Base-by-base conservation (phyloP, 2,888 invertebrate genomes). In the Napeogenes inachia region DNA sequence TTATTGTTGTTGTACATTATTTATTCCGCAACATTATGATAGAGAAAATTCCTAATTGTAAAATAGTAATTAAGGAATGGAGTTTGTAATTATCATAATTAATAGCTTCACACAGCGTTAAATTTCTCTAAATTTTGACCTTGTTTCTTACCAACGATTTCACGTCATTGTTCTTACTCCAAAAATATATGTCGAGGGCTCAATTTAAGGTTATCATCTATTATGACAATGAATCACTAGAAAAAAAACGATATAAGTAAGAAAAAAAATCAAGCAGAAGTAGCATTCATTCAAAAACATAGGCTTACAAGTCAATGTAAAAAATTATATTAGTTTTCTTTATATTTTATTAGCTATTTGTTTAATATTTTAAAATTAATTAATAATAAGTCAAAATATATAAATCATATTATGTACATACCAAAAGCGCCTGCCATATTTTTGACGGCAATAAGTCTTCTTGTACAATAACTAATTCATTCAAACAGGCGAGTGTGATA, bases 111-210 rank as follows among this genome's bases (percentile, higher is more conserved):
- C 71, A 35, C 74, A 74, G 74, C 82, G 79, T 79, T 81, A 82
- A 84, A 84, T 81, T 82, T 81, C 77, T 80, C 82, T 77, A 73
- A 75, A 77, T 78, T 72, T 69, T 77, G 79, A 68, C 89, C 89
- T 89, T 85, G 87, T 79, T 79, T 82, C 76, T 75, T 78, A 81
- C 85, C 74, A 78, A 75, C 84, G 88, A 88, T 90, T 89, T 89
- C 89, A 87, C 89, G 87, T 85, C 78, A 84, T 87, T 89, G 87
- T 88, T 88, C 83, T 85, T 82, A 81, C 76, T 77, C 74, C 77
- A 70, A 80, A 87, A 89, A 89, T 89, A 89, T 89, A 77, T 90
- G 89, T 90, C 89, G 89, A 89, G 89, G 89, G 89, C 89, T 89
- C 66, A 61, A 73, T 61, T 77, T 84, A 84, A 89, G 89, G 88